Percentiles rank a stretch among this genome's conserved stretches.
Evolutionary conservation across 2,888 invertebrate species (phyloP).

Genomic region (Laspeyria flexula): DNA sequence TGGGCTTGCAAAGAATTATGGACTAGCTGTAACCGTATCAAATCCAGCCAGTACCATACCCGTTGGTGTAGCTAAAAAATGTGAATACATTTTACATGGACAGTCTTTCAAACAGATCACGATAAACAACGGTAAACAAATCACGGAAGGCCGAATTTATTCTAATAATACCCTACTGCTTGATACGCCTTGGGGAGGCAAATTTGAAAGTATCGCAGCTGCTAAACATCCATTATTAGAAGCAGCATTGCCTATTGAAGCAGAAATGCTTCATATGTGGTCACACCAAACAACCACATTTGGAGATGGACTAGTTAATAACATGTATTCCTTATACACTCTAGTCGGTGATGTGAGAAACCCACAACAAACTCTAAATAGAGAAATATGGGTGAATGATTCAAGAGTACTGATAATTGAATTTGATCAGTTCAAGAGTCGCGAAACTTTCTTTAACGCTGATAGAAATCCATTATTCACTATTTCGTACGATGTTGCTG

Average conservation of each 20-base stretch:
- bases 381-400: constrained; percentile 96
- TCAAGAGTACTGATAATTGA: constrained; percentile 95
- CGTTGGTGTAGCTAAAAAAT: constrained; percentile 84
- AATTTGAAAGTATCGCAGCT: constrained; percentile 91
- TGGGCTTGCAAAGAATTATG: constrained; percentile 91
- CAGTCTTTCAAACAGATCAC: constrained; percentile 89
- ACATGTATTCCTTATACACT: constrained; percentile 93
- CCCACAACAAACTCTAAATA: constrained; percentile 93
- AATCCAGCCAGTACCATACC: constrained; percentile 82
- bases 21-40: constrained; percentile 90
- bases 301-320: constrained; percentile 90
- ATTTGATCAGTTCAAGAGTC: constrained; percentile 96
- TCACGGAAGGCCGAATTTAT: constrained; percentile 91
- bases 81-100: constrained; percentile 87
- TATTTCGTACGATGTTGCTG: constrained; percentile 95
- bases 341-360: constrained; percentile 94
- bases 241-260: constrained; percentile 94
- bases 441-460: constrained; percentile 95
- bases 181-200: constrained; percentile 90
- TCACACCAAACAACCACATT: constrained; percentile 92
- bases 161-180: constrained; percentile 93
- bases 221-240: constrained; percentile 93
- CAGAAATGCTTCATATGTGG: constrained; percentile 96
- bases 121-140: constrained; percentile 89
- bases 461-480: constrained; percentile 93